Conservation (phyloP, 1,140 invertebrate genomes). For the Danaus plexippus region DNA sequence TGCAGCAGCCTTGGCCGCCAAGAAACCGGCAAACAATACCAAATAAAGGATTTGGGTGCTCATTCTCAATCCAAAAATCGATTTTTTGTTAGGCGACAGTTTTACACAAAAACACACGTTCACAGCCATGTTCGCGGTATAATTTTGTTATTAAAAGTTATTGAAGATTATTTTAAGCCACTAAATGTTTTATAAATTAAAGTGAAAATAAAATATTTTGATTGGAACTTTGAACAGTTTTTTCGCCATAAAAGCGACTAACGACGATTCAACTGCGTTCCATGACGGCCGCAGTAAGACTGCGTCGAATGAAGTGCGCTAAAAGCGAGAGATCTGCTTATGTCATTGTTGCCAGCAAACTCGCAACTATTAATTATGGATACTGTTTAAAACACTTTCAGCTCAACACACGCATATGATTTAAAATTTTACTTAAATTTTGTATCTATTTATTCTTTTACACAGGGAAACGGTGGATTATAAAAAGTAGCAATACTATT, state of each 20-base stretch:
- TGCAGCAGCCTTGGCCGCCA: slow-evolving; percentile 39
- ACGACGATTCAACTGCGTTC: slow-evolving; percentile 51
- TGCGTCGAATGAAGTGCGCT: slow-evolving; percentile 32
- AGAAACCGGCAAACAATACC: slow-evolving; percentile 49
- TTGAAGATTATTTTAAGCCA: slow-evolving; percentile 32
- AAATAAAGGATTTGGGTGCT: slow-evolving; percentile 60
- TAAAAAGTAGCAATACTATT: no score
- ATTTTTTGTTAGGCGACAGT: slow-evolving; percentile 69
- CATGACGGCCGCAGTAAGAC: slow-evolving; percentile 62
- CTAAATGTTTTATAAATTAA: slow-evolving; percentile 44
- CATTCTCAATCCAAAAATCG: slow-evolving; percentile 66
- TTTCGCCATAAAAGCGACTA: slow-evolving; percentile 44
- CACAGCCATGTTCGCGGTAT: slow-evolving; percentile 56
- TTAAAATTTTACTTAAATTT: not conserved
- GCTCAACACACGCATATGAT: slow-evolving; percentile 1
- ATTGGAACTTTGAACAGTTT: slow-evolving; percentile 46
- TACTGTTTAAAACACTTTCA: not conserved
- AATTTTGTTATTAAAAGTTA: slow-evolving; percentile 29
- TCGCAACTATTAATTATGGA: no score
- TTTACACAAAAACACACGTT: slow-evolving; percentile 64
- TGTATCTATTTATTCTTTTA: no score
- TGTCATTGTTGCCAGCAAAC: slow-evolving; percentile 19
- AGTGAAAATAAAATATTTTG: slow-evolving; percentile 37
- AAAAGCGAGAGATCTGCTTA: slow-evolving; percentile 13
- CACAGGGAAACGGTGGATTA: no score